These are phyloP conservation scores for Parambassis ranga DNA, from an alignment of 2,797 vertebrate genomes.

Conservation along the genomic window DNA sequence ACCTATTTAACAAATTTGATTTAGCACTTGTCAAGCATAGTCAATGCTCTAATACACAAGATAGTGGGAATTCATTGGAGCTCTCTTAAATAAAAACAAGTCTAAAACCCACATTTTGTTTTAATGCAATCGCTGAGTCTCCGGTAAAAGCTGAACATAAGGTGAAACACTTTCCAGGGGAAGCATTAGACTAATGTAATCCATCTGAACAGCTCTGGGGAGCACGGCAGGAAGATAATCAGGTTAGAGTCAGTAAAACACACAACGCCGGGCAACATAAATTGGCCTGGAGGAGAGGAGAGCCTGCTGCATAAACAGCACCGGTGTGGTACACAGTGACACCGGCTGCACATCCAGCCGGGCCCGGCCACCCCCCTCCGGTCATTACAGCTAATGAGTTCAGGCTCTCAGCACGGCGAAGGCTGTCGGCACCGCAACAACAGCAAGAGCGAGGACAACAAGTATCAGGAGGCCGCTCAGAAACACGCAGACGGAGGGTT, in stretches of 20 bases:
- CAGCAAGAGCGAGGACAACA: constrained; percentile 10
- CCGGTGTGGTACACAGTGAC: constrained; percentile 11
- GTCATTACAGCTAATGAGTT: constrained; percentile 65
- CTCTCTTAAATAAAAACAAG: constrained; percentile 43
- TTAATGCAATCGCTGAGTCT: constrained; percentile 49
- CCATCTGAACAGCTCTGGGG: constrained; percentile 65
- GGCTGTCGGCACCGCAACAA: constrained; percentile 24
- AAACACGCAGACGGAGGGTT: background rate
- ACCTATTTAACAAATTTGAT: constrained; percentile 58
- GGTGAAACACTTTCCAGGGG: constrained; percentile 61
- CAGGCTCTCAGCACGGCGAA: constrained; percentile 28
- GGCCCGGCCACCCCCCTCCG: constrained; percentile 17
- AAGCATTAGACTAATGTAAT: constrained; percentile 76
- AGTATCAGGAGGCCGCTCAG: constrained; percentile 1
- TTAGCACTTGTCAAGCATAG: constrained; percentile 40
- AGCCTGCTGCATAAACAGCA: constrained; percentile 35
- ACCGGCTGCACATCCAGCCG: constrained; percentile 22
- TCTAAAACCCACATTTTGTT: constrained; percentile 61
- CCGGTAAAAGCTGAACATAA: constrained; percentile 56
- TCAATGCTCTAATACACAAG: constrained; percentile 35
- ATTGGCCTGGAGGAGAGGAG: constrained; percentile 54
- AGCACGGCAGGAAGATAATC: constrained; percentile 61
- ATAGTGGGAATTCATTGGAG: constrained; percentile 21
- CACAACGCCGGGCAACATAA: constrained; percentile 51
- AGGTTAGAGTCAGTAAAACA: constrained; percentile 65